Conservation (phyloP, 2,113 vertebrate genomes). For the Meriones unguiculatus region DNA sequence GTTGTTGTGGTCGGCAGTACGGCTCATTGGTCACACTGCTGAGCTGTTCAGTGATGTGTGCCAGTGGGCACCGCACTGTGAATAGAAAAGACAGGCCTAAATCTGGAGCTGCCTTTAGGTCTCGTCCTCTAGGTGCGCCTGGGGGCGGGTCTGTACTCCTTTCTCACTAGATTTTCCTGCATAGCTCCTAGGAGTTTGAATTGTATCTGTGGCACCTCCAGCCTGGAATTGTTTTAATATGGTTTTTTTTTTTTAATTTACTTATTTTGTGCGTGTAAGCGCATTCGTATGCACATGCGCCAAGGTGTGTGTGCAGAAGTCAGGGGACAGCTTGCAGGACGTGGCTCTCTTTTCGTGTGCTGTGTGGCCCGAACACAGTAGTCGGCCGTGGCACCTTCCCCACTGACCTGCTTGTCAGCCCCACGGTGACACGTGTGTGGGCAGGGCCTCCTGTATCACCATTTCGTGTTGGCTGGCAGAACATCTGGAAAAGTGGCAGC, state of each 20-base stretch:
- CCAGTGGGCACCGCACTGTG: background rate
- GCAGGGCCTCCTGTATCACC: background rate
- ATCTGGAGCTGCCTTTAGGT: background rate
- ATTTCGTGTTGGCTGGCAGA: rapidly evolving
- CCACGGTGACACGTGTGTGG: background rate
- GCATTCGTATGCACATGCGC: background rate
- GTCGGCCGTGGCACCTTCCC: background rate
- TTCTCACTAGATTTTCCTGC: background rate
- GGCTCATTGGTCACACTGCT: background rate
- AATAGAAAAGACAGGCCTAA: background rate
- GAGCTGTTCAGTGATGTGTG: background rate
- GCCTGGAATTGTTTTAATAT: background rate
- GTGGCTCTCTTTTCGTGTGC: background rate
- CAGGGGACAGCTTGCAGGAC: background rate
- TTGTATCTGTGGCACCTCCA: background rate
- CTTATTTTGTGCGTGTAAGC: background rate
- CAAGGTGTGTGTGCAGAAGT: background rate
- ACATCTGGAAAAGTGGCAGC: background rate
- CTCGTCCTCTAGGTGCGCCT: background rate
- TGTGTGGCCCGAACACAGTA: no score
- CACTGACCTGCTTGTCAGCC: background rate
- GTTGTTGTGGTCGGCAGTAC: background rate
- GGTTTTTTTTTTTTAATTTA: background rate
- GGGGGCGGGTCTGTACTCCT: background rate
- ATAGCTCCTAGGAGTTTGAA: background rate